Conservation (phyloP, 2,113 vertebrate genomes). For the Galemys pyrenaicus region DNA sequence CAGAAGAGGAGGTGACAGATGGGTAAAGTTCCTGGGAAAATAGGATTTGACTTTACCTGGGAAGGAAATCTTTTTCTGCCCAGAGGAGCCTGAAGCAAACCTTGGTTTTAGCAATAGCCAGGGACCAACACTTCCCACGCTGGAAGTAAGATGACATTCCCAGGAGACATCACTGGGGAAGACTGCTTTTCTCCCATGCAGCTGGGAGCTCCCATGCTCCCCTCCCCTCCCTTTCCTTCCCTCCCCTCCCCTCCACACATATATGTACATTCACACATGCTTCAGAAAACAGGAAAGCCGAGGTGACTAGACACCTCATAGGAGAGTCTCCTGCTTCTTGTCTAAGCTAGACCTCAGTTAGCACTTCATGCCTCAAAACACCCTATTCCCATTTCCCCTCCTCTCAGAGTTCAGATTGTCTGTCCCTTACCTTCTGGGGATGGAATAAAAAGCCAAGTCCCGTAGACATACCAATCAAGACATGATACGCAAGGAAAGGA, state of each 20-base stretch:
- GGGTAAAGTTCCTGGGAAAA: background rate
- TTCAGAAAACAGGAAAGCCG: background rate
- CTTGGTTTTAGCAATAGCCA: background rate
- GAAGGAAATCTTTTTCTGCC: background rate
- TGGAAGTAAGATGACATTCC: background rate
- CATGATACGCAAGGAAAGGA: background rate
- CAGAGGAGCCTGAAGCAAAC: background rate
- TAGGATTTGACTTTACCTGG: background rate
- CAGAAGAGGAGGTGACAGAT: background rate
- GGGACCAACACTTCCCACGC: background rate
- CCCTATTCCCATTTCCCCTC: background rate
- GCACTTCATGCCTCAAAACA: background rate
- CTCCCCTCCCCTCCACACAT: background rate
- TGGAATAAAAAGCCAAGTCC: background rate
- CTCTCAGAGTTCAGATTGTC: background rate
- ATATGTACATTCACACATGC: background rate
- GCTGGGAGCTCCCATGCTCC: too few relatives aligned
- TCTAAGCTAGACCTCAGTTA: background rate
- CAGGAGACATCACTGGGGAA: background rate
- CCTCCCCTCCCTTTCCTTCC: background rate
- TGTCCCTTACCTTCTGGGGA: background rate
- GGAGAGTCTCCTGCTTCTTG: background rate
- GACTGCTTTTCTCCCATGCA: background rate
- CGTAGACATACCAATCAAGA: background rate
- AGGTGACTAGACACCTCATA: background rate